These are phyloP conservation scores for Stenodera caucasica DNA, from an alignment of 2,888 invertebrate genomes.

Conservation along the genomic window DNA sequence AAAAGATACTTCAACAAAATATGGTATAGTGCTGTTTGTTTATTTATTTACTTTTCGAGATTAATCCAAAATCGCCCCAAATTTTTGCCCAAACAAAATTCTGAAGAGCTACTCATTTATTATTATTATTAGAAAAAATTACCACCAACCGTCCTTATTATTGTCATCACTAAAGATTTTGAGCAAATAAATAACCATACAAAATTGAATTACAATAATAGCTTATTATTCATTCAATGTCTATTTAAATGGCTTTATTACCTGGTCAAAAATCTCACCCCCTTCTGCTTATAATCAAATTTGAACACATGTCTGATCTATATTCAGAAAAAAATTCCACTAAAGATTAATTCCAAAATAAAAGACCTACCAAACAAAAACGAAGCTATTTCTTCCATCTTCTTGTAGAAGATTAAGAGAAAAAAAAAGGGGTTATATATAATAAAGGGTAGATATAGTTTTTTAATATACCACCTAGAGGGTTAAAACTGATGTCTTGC, in stretches of 20 bases:
- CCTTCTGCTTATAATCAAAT: constrained; percentile 1
- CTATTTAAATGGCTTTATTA: too few species aligned
- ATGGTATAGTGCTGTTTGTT: not conserved
- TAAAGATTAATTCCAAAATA: not conserved
- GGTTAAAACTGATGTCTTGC: constrained; percentile 1
- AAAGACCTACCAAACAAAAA: too few species aligned
- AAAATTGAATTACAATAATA: not conserved
- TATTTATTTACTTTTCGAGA: not conserved
- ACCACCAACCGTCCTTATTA: not conserved
- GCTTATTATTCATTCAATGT: not conserved
- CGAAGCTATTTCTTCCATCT: too few species aligned
- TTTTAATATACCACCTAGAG: constrained; percentile 6
- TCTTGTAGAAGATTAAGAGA: too few species aligned
- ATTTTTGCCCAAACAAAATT: not conserved
- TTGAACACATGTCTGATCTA: constrained; percentile 7
- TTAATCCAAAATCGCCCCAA: not conserved
- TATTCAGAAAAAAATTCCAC: too few species aligned
- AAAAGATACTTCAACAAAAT: not conserved
- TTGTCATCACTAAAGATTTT: not conserved
- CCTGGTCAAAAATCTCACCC: not conserved
- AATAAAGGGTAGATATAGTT: not conserved
- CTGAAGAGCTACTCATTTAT: not conserved
- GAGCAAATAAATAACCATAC: not conserved
- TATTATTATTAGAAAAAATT: not conserved
- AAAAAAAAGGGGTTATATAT: not conserved